These are phyloP conservation scores for Hycleus cichorii DNA, from an alignment of 1,140 invertebrate species.

Conservation along the genomic window DNA sequence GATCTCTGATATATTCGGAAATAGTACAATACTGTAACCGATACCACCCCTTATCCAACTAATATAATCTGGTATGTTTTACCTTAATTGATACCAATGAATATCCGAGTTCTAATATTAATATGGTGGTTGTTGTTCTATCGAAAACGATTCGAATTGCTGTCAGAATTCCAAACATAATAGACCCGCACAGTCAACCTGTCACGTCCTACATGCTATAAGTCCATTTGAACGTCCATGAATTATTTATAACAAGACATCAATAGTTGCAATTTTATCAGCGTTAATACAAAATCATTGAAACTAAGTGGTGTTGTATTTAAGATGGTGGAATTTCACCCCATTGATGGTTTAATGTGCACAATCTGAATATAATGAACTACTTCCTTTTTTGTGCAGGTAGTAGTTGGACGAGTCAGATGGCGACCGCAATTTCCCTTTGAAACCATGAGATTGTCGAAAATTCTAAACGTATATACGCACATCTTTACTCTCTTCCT, in stretches of 20 bases:
- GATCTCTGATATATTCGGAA: slow-evolving; percentile 12
- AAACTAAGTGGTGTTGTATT: no score
- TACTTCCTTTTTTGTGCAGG: neutral
- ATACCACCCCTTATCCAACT: neutral
- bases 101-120: slow-evolving; percentile 14
- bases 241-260: no score
- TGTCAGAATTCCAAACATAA: no score
- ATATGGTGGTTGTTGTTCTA: slow-evolving; percentile 2
- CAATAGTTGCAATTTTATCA: no score
- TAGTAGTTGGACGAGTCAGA: slow-evolving; percentile 1
- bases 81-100: slow-evolving; percentile 12
- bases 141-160: slow-evolving; percentile 2
- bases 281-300: no score
- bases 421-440: slow-evolving; percentile 11
- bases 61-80: slow-evolving; percentile 9
- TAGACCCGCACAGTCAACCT: no score
- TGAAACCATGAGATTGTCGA: neutral
- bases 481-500: neutral
- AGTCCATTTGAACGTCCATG: no score
- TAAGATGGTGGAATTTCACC: no score
- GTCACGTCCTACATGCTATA: no score
- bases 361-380: no score
- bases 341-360: no score
- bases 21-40: neutral
- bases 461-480: no score